Percentiles rank a stretch among this genome's conserved stretches.
phyloP scores from a whole-genome alignment of 2,797 vertebrate genomes.

The Distichodus sexfasciatus region DNA sequence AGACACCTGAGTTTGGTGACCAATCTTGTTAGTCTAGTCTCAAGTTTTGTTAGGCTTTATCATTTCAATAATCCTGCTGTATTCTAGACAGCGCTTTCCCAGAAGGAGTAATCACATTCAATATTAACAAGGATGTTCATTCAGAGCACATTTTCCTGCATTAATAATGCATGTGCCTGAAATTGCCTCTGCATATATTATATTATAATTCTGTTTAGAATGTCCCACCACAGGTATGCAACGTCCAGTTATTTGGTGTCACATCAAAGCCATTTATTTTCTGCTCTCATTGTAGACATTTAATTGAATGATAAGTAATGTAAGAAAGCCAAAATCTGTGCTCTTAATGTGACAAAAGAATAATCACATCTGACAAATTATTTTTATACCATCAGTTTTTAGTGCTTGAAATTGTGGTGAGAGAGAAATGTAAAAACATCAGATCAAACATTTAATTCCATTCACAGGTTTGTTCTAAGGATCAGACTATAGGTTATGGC shows the following conservation, averaged over 20 bases:
- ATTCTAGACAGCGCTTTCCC: slow-evolving; percentile 64
- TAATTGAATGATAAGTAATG: slow-evolving; percentile 39
- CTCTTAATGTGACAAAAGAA: slow-evolving; percentile 1
- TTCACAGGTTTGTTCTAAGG: too few relatives aligned
- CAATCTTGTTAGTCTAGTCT: slow-evolving; percentile 18
- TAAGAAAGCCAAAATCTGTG: slow-evolving; percentile 11
- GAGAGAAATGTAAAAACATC: background rate
- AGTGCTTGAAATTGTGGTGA: background rate
- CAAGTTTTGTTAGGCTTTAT: slow-evolving; percentile 59
- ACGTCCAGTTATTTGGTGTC: background rate
- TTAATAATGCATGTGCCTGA: slow-evolving; percentile 73
- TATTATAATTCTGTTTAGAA: slow-evolving; percentile 43
- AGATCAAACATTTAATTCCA: background rate
- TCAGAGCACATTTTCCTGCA: slow-evolving; percentile 71
- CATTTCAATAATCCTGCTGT: slow-evolving; percentile 59
- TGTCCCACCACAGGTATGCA: slow-evolving; percentile 37
- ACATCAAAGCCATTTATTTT: slow-evolving; percentile 4
- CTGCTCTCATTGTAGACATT: background rate
- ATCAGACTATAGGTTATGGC: too few relatives aligned
- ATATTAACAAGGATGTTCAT: slow-evolving; percentile 74
- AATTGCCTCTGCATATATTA: slow-evolving; percentile 66
- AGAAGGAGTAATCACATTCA: slow-evolving; percentile 72
- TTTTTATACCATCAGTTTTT: background rate
- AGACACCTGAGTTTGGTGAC: background rate
- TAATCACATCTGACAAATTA: background rate